Conservation (phyloP, 2,797 vertebrate genomes). For the Falco novaeseelandiae region DNA sequence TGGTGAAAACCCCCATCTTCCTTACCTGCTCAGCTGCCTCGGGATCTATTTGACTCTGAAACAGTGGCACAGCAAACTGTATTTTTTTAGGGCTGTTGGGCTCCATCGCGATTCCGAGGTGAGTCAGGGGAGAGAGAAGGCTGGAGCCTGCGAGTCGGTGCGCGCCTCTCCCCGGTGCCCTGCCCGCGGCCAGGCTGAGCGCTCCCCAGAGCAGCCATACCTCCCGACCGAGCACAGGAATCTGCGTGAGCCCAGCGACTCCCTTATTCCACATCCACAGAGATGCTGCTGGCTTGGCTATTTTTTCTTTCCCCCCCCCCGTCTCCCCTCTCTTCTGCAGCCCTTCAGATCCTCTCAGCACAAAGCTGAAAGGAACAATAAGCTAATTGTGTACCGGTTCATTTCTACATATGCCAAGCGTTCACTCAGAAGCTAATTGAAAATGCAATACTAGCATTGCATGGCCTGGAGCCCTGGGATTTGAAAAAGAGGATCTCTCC, state of each 20-base stretch:
- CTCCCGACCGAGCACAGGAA: slow-evolving; percentile 68
- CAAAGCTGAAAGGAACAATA: slow-evolving; percentile 78
- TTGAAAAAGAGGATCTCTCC: slow-evolving; percentile 81
- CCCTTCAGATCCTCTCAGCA: slow-evolving; percentile 74
- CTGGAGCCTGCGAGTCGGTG: slow-evolving; percentile 25
- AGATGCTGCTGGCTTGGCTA: slow-evolving; percentile 61
- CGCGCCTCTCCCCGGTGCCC: slow-evolving; percentile 35
- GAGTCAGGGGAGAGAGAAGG: slow-evolving; percentile 33
- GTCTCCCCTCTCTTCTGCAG: slow-evolving; percentile 60
- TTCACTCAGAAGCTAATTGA: slow-evolving; percentile 85
- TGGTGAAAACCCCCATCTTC: background rate
- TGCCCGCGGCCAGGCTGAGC: slow-evolving; percentile 67
- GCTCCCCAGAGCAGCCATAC: slow-evolving; percentile 72
- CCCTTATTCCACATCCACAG: slow-evolving; percentile 73
- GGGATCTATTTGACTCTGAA: slow-evolving; percentile 91
- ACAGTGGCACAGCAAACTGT: slow-evolving; percentile 90
- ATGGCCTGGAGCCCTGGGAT: slow-evolving; percentile 81
- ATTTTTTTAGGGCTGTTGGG: slow-evolving; percentile 96
- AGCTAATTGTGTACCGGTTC: slow-evolving; percentile 81
- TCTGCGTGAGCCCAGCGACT: slow-evolving; percentile 56
- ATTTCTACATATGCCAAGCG: slow-evolving; percentile 79
- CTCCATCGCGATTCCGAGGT: slow-evolving; percentile 82
- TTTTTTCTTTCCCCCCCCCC: background rate
- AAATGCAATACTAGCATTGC: slow-evolving; percentile 81
- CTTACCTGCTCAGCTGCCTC: slow-evolving; percentile 96